Base-by-base conservation (phyloP, 2,888 invertebrate genomes). In the Hirtodrosophila histrioides region DNA sequence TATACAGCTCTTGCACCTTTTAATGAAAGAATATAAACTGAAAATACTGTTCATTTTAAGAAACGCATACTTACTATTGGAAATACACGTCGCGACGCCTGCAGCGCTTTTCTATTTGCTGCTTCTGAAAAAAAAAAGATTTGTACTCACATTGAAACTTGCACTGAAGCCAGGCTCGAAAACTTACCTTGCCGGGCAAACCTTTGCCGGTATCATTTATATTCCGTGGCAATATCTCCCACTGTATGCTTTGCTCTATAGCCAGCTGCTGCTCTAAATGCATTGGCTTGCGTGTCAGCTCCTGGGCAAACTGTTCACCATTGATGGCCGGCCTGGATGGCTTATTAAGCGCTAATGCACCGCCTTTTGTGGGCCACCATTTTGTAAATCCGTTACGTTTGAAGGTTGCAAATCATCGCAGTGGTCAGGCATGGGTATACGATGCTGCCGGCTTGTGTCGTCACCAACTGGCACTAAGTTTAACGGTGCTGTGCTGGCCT, bases 261-360 rank as follows among this genome's bases (percentile, higher is more conserved):
- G 17, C 17, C 17, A 17, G 17, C 17, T 17, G 17, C 17, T 17
- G 17, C 17, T 17, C 17, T 17, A 2, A 17, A 2, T 17, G 17
- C 17, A 17, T 17, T 2, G 43, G 6, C 55, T 80, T 90, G 1
- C 89, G 75, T 4, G 61, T 51, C 55, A 89, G 53, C 29, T 89
- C 90, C 3, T 61, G 36, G 3, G 91, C 90, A 44, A 86, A 88
- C 39, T 67, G 48, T 56, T 90, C 90, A 4, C 88, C 90, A 67
- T 88, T 90, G 41, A 89, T 78, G 0, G 89, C 77, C 6, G 58
- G 58, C 24, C 67, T 65, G 0, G 79, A 74, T 0, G 88, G 77
- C 17, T 73, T 88, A 54, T 90, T 89, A 0, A 90, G 48, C 4
- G 12, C 41, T 1, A 11, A 2, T 23, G 51, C 2, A 12, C n/a